These are phyloP conservation scores for Chaetodon auriga DNA, from an alignment of 2,113 vertebrate genomes.

Conservation along the genomic window DNA sequence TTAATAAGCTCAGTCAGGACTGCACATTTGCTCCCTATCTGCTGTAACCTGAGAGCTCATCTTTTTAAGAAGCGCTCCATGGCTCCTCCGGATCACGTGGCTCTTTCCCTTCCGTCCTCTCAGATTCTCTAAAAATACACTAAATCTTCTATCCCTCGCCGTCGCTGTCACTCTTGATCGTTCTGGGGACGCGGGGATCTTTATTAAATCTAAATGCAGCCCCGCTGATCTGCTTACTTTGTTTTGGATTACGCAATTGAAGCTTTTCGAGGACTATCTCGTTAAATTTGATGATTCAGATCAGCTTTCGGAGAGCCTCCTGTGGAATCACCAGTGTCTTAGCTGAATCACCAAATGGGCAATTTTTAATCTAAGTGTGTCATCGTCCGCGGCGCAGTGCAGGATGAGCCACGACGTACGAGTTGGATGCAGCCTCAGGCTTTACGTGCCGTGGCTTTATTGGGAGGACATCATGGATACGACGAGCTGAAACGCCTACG, in stretches of 20 bases:
- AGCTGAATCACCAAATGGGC: slow-evolving; percentile 45
- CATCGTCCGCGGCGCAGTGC: neutral
- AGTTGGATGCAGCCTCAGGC: neutral
- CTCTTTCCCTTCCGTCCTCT: neutral
- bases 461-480: slow-evolving; percentile 13
- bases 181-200: slow-evolving; percentile 1
- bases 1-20: slow-evolving; percentile 54
- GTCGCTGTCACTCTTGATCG: slow-evolving; percentile 13
- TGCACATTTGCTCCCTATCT: slow-evolving; percentile 6
- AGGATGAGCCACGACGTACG: neutral
- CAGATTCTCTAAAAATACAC: slow-evolving; percentile 41
- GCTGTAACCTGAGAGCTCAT: slow-evolving; percentile 46
- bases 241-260: slow-evolving; percentile 35
- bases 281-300: slow-evolving; percentile 58
- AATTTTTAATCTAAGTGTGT: slow-evolving; percentile 39
- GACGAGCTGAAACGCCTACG: neutral
- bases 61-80: slow-evolving; percentile 14
- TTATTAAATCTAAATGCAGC: slow-evolving; percentile 40
- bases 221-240: slow-evolving; percentile 23
- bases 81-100: slow-evolving; percentile 12
- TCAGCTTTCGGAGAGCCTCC: slow-evolving; percentile 15
- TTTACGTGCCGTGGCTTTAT: neutral
- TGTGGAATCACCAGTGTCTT: slow-evolving; percentile 43
- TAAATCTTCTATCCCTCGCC: slow-evolving; percentile 11
- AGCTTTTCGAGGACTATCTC: slow-evolving; percentile 27